Percentiles rank a stretch among this genome's conserved stretches.
Conservation (phyloP, 2,888 invertebrate genomes). For the Thymelicus lineola region DNA sequence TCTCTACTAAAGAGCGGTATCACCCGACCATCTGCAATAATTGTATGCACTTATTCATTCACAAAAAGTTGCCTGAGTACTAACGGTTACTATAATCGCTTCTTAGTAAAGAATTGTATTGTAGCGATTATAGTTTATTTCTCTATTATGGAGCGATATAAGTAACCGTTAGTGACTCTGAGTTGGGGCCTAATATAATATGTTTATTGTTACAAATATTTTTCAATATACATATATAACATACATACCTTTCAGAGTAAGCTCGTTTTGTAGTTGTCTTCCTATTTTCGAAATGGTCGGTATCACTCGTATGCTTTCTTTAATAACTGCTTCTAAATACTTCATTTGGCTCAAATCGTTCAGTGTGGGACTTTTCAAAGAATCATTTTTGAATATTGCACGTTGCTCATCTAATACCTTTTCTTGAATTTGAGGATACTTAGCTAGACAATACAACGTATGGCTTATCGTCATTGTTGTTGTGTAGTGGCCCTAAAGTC, state of each 20-base stretch:
- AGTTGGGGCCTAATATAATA: too few relatives aligned
- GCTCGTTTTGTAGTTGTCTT: slow-evolving; percentile 51
- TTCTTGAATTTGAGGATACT: slow-evolving; percentile 22
- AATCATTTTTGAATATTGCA: slow-evolving; percentile 48
- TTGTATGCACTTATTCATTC: too few relatives aligned
- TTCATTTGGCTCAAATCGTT: slow-evolving; percentile 55
- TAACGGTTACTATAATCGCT: too few relatives aligned
- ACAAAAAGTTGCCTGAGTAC: too few relatives aligned
- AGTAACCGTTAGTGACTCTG: too few relatives aligned
- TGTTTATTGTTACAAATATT: too few relatives aligned
- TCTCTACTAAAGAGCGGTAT: too few relatives aligned
- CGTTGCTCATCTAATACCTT: slow-evolving; percentile 46
- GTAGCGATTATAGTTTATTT: too few relatives aligned
- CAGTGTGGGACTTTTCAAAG: slow-evolving; percentile 45
- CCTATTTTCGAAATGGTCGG: slow-evolving; percentile 56
- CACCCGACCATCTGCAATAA: slow-evolving; percentile 51
- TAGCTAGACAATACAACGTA: slow-evolving; percentile 25
- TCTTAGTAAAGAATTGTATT: too few relatives aligned
- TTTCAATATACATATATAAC: too few relatives aligned
- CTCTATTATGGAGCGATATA: too few relatives aligned
- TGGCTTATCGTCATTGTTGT: slow-evolving; percentile 51
- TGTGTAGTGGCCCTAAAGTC: slow-evolving; percentile 53
- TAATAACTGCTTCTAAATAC: slow-evolving; percentile 55
- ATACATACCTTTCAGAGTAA: slow-evolving; percentile 53
- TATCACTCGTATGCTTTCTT: slow-evolving; percentile 53